Base-by-base conservation (phyloP, 2,113 vertebrate species). In the Stegastes partitus region DNA sequence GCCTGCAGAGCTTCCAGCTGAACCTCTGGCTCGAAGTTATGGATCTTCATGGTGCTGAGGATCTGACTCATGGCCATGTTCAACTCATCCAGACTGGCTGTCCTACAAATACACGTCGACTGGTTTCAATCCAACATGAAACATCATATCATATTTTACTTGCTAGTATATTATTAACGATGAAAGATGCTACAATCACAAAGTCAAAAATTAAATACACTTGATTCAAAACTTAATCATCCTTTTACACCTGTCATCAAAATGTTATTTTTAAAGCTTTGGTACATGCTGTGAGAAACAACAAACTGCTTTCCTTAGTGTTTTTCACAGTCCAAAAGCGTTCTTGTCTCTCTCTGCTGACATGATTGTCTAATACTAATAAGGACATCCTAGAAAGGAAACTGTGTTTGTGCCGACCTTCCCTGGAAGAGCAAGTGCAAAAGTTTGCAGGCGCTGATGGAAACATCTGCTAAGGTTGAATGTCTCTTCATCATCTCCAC, bases 401-500 rank as follows among this genome's bases (percentile, higher is more conserved):
- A 22, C 18, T 0, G 25, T 8, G 50, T 25, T 45, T 0, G 23
- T 18, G 2, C 92, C 68, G 94, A 99, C 97, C 96, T 96, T 93
- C 95, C 96, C 90, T 96, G 90, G 0, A 98, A 98, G 45, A 99
- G 96, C 63, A 91, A 94, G 77, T 91, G 93, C 57, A 99, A 92
- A 81, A 99, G 93, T 75, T 89, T 94, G 82, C 97, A 98, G 79
- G 95, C 96, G 59, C 95, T 95, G 91, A 96, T 93, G 81, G 95
- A 93, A 47, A 98, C 96, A 72, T 96, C 95, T 2, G 93, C 91
- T 9, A 91, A 96, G 45, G 85, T 14, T 0, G 81, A 47, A 34
- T 98, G 94, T 79, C 86, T 97, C 94, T 93, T 97, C 96, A 99
- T 97, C 90, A 98, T 96, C 37, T 98, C 96, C 83, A 97, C 81